phyloP scores from a whole-genome alignment of 2,797 vertebrate species.

The Enteromius viviparus region DNA sequence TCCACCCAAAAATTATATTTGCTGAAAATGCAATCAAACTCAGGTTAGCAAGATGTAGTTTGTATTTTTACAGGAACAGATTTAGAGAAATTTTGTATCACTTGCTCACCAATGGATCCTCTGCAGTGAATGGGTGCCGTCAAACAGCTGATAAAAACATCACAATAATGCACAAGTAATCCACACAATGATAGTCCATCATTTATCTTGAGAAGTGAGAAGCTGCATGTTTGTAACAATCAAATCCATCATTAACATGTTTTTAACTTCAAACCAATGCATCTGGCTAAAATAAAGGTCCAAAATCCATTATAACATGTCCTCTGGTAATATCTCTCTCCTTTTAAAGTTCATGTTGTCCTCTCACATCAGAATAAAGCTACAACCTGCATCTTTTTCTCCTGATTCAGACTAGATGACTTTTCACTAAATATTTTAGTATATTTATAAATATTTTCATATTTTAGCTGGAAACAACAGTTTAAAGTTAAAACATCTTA shows the following conservation, averaged over 20 bases:
- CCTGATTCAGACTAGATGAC: too few species aligned
- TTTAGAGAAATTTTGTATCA: neutral
- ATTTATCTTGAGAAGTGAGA: neutral
- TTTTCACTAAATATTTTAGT: too few species aligned
- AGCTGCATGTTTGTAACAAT: neutral
- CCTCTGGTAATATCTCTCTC: neutral
- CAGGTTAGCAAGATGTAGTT: neutral
- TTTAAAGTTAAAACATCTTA: neutral
- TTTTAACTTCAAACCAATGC: neutral
- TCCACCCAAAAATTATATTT: neutral
- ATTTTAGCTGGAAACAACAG: neutral
- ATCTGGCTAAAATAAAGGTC: neutral
- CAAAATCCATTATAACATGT: neutral
- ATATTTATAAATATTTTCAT: too few species aligned
- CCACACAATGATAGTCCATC: neutral
- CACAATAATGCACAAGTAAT: neutral
- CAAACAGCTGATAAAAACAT: neutral
- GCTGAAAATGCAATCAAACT: neutral
- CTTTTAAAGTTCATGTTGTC: too few species aligned
- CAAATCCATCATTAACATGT: neutral
- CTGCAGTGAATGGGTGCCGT: conserved; percentile 1
- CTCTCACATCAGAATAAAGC: neutral
- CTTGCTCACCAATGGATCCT: neutral
- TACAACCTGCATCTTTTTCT: too few species aligned
- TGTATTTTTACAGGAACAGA: neutral